A percentile compares a stretch with the other conserved stretches of the same genome.
Evolutionary conservation across 2,888 invertebrate genomes (phyloP).

Genomic region (Dexiosoma caninum): DNA sequence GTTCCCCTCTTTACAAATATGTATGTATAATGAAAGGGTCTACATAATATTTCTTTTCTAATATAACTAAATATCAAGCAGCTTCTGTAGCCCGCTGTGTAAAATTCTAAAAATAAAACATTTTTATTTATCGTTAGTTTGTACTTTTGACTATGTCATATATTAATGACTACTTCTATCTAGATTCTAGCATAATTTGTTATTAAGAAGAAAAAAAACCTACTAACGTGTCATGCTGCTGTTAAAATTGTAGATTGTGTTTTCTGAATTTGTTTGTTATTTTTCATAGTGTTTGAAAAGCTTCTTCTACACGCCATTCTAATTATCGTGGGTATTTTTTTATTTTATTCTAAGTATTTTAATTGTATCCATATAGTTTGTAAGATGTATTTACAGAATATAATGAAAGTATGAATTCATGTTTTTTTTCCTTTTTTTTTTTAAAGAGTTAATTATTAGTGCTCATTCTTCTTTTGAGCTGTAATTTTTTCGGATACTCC

Average conservation of each 20-base stretch:
- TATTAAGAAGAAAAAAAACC: neutral
- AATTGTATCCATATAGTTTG: neutral
- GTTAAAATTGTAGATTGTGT: constrained; percentile 16
- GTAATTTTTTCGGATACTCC: neutral
- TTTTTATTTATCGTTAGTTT: neutral
- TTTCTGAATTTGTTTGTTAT: neutral
- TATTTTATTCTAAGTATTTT: neutral
- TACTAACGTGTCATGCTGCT: constrained; percentile 11
- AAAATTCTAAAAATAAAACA: no score
- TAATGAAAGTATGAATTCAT: constrained; percentile 7
- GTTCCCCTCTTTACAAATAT: no score
- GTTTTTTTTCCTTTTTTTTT: neutral
- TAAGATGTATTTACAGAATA: constrained; percentile 12
- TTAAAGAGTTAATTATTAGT: neutral
- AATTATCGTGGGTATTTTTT: constrained; percentile 21
- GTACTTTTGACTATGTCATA: constrained; percentile 6
- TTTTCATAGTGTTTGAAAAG: neutral
- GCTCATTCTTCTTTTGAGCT: neutral
- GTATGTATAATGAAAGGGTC: no score
- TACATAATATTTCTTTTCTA: no score
- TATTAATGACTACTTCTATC: neutral
- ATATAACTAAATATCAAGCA: no score
- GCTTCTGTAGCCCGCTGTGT: no score
- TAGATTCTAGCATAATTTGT: constrained; percentile 16
- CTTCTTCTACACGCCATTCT: constrained; percentile 36